These are phyloP conservation scores for Dasysyrphus albostriatus DNA, from an alignment of 2,888 invertebrate species.

Conservation along the genomic window DNA sequence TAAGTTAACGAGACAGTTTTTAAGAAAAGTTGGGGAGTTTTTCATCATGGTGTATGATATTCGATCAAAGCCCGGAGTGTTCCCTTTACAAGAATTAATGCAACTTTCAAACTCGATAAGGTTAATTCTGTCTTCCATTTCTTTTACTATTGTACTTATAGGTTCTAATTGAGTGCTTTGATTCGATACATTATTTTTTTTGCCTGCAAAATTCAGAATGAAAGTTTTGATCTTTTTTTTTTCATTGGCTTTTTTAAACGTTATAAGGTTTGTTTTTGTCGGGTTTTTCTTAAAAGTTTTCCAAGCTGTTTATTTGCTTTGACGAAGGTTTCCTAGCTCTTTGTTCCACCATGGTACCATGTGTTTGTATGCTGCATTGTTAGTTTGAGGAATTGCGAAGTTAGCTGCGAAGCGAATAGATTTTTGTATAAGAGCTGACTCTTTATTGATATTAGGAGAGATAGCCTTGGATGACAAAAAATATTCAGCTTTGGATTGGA, in stretches of 20 bases:
- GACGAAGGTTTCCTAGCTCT: constrained; percentile 10
- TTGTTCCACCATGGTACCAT: constrained; percentile 13
- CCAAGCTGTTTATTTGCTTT: constrained; percentile 25
- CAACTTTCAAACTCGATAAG: too few relatives aligned
- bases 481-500: too few relatives aligned
- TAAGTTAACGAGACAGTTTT: too few relatives aligned
- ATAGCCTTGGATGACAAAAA: too few relatives aligned
- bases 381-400: not conserved
- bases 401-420: not conserved
- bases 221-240: constrained; percentile 8
- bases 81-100: too few relatives aligned
- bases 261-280: too few relatives aligned
- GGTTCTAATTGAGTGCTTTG: too few relatives aligned
- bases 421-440: constrained; percentile 18
- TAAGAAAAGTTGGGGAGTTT: too few relatives aligned
- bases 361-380: constrained; percentile 1
- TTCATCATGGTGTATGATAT: too few relatives aligned
- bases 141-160: too few relatives aligned
- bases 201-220: constrained; percentile 4
- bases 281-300: not conserved
- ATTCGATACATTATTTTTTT: constrained; percentile 7
- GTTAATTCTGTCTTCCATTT: too few relatives aligned
- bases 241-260: not conserved
- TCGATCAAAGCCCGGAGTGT: too few relatives aligned
- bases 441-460: constrained; percentile 21